phyloP scores from a whole-genome alignment of 2,113 vertebrate genomes.

The Ammodytes dubius region DNA sequence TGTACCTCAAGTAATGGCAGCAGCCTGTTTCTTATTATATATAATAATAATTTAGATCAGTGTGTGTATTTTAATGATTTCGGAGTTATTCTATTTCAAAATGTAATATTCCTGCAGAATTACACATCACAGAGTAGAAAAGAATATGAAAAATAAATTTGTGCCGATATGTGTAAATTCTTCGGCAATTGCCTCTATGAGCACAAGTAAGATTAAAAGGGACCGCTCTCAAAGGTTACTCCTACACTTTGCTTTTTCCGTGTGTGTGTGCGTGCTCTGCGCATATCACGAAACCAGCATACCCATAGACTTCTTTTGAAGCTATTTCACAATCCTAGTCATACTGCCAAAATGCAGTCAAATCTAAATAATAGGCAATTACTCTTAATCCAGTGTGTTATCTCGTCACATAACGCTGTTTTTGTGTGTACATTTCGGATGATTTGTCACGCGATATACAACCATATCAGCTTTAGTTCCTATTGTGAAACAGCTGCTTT shows the following conservation, averaged over 20 bases:
- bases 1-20: neutral
- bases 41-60: neutral
- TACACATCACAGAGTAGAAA: neutral
- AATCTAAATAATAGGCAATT: conserved; percentile 37
- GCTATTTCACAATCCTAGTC: neutral
- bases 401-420: conserved; percentile 2
- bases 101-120: neutral
- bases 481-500: conserved; percentile 66
- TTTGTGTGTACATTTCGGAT: neutral
- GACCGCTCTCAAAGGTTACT: neutral
- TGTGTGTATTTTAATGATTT: neutral
- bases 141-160: neutral
- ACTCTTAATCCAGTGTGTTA: conserved; percentile 34
- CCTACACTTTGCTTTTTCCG: neutral
- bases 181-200: neutral
- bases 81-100: neutral
- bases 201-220: neutral
- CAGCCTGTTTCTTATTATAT: neutral
- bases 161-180: neutral
- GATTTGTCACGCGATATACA: conserved; percentile 23
- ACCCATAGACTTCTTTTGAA: neutral
- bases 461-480: conserved; percentile 14
- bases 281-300: neutral
- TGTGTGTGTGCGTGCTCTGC: neutral
- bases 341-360: conserved; percentile 23